A percentile compares a stretch with the other conserved stretches of the same genome.
These are phyloP conservation scores for Melospiza georgiana DNA, from an alignment of 2,113 vertebrate genomes.

Conservation along the genomic window DNA sequence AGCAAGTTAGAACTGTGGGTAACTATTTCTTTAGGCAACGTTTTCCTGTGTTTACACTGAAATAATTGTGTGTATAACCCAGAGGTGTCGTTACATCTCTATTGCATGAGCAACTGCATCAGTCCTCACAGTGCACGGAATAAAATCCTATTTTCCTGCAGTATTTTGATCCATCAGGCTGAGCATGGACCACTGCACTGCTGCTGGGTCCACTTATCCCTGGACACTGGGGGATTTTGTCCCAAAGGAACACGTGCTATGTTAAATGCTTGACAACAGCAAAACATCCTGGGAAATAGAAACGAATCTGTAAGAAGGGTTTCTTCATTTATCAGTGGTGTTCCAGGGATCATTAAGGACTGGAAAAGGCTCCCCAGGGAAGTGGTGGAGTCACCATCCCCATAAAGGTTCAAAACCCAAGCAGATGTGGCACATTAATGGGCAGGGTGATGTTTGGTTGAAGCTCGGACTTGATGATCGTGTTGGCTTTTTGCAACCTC, in stretches of 20 bases:
- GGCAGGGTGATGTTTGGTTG: fast-evolving
- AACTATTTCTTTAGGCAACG: background rate
- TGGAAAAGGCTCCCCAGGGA: background rate
- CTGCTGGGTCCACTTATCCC: background rate
- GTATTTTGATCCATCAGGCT: background rate
- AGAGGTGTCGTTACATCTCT: background rate
- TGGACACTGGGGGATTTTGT: background rate
- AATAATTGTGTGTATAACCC: background rate
- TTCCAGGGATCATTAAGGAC: background rate
- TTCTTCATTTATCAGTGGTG: background rate
- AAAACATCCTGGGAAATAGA: background rate
- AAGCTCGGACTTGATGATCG: background rate
- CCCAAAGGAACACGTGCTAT: fast-evolving
- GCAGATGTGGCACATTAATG: too few species aligned
- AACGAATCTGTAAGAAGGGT: background rate
- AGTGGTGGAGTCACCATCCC: too few species aligned
- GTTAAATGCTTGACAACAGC: background rate
- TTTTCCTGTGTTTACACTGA: background rate
- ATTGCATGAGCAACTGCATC: background rate
- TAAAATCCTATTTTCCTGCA: background rate
- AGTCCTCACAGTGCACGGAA: background rate
- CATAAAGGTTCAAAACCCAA: background rate
- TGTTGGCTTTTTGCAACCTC: background rate
- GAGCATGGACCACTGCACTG: background rate
- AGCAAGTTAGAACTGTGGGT: background rate